A percentile compares a stretch with the other conserved stretches of the same genome.
These are phyloP conservation scores for Dasypus novemcinctus DNA, from an alignment of 2,113 vertebrate species.

Conservation along the genomic window DNA sequence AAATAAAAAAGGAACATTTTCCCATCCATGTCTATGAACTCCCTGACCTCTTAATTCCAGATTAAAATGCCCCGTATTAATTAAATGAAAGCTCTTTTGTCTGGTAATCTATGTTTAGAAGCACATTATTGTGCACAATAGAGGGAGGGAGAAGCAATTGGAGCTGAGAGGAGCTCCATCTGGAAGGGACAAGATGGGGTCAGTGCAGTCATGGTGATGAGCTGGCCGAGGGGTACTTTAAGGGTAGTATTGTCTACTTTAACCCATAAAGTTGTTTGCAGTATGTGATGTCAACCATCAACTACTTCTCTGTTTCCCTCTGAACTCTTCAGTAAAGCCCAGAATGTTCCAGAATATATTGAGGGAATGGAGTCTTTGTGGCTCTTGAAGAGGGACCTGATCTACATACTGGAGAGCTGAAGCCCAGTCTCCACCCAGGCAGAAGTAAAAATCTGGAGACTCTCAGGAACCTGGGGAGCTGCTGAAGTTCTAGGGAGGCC, in stretches of 20 bases:
- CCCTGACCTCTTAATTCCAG: conserved; percentile 3
- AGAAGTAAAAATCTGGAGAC: not conserved
- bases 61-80: not conserved
- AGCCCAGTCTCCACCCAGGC: not conserved
- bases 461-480: not conserved
- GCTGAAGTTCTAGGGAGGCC: not conserved
- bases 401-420: not conserved
- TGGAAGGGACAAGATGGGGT: not conserved
- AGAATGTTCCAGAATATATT: not conserved
- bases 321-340: not conserved
- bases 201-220: not conserved
- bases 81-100: not conserved
- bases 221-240: not conserved
- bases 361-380: not conserved
- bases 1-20: conserved; percentile 36
- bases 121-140: not conserved
- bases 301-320: not conserved
- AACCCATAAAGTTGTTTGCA: not conserved
- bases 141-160: not conserved
- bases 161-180: not conserved
- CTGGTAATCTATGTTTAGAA: not conserved
- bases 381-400: not conserved
- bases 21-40: not conserved
- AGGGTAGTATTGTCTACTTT: not conserved
- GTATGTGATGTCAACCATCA: not conserved